Evolutionary conservation across 2,797 vertebrate genomes (phyloP), one percentile per base, ranked within the genome.

Genomic region (Pygocentrus nattereri): DNA sequence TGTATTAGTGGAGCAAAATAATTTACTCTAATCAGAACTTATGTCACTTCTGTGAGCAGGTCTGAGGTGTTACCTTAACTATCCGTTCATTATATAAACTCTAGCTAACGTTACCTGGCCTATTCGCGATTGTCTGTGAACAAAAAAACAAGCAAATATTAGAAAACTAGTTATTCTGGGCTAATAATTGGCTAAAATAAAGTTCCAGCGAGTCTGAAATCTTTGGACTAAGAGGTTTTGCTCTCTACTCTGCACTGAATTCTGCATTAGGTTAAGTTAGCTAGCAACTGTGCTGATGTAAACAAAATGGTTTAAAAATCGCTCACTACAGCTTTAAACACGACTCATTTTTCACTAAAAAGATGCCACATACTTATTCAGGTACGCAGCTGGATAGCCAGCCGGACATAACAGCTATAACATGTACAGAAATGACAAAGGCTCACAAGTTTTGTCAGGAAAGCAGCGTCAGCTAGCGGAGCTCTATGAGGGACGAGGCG

Each of bases 391-490:
- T 19, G 61, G 38, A 38, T 25, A 44, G 2, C n/a, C 56, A 23
- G n/a, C 31, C 64, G 19, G 8, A 21, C 16, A 34, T 6, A 38
- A 16, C n/a, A 23, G n/a, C 41, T n/a, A 1, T 59, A 12, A 25
- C 8, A 27, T 1, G 16, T 30, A 5, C 12, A 31, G 5, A 30
- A 31, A 1, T 1, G 1, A 64, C 64, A 64, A 62, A 31, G 30
- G 61, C 30, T 34, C 15, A 19, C 6, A 62, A 62, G 59, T 34
- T 64, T 64, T 6, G 58, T 15, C 52, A 61, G 73, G 59, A 81
- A 30, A 27, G 59, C 30, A 10, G 62, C 30, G 23, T 15, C 27
- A 16, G 19, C 52, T 73, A 56, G 50, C 70, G 5, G 27, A 12
- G 68, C 68, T 70, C 0, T 21, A 3, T 0, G 58, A 58, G 58